Conservation (phyloP, 2,113 vertebrate species). For the Vireo altiloquus region DNA sequence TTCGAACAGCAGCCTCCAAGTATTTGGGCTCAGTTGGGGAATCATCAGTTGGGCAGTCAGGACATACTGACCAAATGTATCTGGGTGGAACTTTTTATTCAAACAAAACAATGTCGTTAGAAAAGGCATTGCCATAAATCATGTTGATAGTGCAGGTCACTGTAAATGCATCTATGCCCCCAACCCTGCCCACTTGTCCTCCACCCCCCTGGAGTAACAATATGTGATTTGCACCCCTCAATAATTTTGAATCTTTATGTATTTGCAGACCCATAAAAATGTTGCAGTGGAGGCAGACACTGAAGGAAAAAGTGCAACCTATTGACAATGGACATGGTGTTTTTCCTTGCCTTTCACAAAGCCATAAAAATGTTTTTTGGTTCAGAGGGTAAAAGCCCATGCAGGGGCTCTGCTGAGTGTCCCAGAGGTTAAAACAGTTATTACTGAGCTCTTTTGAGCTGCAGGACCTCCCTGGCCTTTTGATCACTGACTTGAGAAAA, state of each 20-base stretch:
- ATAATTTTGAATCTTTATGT: not conserved
- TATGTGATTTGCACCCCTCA: not conserved
- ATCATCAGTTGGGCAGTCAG: conserved; percentile 51
- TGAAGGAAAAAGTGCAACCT: not conserved
- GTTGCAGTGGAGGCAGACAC: not conserved
- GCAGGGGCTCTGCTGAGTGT: not conserved
- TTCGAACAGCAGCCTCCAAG: not conserved
- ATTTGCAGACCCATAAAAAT: not conserved
- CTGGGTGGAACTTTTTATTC: conserved; percentile 22
- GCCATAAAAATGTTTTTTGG: not conserved
- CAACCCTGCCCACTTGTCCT: not conserved
- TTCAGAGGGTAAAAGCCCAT: not conserved
- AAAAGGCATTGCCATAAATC: not conserved
- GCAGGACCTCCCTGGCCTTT: not conserved
- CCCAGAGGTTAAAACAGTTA: not conserved
- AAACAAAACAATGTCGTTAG: not conserved
- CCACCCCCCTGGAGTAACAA: not conserved
- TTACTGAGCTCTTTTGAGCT: not conserved
- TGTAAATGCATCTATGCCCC: not conserved
- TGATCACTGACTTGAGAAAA: not conserved
- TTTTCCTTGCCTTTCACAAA: not conserved
- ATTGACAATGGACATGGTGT: not conserved
- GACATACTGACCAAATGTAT: not conserved
- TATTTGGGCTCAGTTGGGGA: not conserved
- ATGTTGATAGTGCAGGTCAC: not conserved